Conservation (phyloP, 2,113 vertebrate species). For the Trogon surrucura region DNA sequence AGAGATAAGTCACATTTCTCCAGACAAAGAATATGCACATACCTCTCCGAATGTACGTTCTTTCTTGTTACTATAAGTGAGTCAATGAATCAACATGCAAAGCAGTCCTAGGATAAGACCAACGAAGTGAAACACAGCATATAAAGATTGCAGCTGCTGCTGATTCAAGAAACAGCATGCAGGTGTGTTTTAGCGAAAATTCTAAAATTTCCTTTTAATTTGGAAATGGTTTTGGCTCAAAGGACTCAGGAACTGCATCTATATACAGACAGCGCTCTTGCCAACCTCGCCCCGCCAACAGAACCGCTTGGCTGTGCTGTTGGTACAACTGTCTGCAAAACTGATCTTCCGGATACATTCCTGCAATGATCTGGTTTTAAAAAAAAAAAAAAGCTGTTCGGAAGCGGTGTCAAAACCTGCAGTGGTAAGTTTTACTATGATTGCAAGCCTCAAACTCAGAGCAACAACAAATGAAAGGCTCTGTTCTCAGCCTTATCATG, state of each 20-base stretch:
- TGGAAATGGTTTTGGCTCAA: not conserved
- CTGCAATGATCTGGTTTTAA: not conserved
- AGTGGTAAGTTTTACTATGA: not conserved
- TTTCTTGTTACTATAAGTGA: not conserved
- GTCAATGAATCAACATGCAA: not conserved
- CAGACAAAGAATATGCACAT: not conserved
- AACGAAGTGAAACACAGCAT: not conserved
- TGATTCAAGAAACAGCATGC: not conserved
- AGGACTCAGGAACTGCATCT: not conserved
- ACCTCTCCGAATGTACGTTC: not conserved
- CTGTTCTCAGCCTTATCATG: not conserved
- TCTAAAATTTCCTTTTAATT: not conserved
- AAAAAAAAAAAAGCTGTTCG: not conserved
- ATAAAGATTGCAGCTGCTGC: not conserved
- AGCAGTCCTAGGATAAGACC: not conserved
- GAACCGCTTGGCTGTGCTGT: not conserved
- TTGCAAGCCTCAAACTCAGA: not conserved
- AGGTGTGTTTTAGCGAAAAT: not conserved
- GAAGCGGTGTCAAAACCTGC: not conserved
- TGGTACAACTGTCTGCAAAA: not conserved
- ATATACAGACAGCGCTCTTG: fast-evolving
- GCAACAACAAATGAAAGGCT: not conserved
- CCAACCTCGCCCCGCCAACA: not conserved
- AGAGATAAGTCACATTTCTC: not conserved
- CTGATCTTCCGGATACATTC: not conserved